phyloP scores from a whole-genome alignment of 2,797 vertebrate genomes.

The Silurus lanzhouensis region DNA sequence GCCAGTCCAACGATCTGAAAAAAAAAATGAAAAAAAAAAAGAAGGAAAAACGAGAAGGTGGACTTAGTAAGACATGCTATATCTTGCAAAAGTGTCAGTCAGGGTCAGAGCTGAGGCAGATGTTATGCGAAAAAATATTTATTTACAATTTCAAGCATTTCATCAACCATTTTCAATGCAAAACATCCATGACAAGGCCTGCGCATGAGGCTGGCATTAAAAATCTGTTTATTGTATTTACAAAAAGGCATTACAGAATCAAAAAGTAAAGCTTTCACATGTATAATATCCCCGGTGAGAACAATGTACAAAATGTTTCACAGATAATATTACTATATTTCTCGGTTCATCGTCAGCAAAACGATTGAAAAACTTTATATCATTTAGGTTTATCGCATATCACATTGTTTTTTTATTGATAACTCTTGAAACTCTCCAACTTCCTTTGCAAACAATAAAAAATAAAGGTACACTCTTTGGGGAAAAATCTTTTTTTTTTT shows the following conservation, averaged over 20 bases:
- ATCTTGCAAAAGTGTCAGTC: conserved; percentile 7
- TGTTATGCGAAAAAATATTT: conserved; percentile 61
- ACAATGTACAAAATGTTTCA: conserved; percentile 27
- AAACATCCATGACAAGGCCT: neutral
- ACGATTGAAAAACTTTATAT: conserved; percentile 4
- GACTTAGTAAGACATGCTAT: conserved; percentile 3
- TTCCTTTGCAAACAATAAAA: conserved; percentile 8
- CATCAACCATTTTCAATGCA: conserved; percentile 44
- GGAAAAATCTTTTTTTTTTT: neutral
- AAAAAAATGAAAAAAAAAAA: neutral
- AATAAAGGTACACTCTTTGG: conserved; percentile 11
- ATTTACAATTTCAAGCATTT: conserved; percentile 68
- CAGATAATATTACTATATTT: conserved; percentile 21
- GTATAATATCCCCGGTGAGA: conserved; percentile 30
- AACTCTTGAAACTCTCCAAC: conserved; percentile 13
- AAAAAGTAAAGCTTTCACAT: conserved; percentile 47
- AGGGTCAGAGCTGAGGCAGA: neutral
- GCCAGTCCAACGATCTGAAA: conserved; percentile 44
- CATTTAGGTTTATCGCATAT: conserved; percentile 15
- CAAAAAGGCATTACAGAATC: conserved; percentile 37
- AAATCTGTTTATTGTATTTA: conserved; percentile 52
- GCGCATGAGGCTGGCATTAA: conserved; percentile 25
- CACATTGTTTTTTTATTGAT: conserved; percentile 16
- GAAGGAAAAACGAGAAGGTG: conserved; percentile 14
- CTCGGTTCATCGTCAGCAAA: neutral